These are phyloP conservation scores for Sphaerophoria taeniata DNA, from an alignment of 2,888 invertebrate genomes.

Conservation along the genomic window DNA sequence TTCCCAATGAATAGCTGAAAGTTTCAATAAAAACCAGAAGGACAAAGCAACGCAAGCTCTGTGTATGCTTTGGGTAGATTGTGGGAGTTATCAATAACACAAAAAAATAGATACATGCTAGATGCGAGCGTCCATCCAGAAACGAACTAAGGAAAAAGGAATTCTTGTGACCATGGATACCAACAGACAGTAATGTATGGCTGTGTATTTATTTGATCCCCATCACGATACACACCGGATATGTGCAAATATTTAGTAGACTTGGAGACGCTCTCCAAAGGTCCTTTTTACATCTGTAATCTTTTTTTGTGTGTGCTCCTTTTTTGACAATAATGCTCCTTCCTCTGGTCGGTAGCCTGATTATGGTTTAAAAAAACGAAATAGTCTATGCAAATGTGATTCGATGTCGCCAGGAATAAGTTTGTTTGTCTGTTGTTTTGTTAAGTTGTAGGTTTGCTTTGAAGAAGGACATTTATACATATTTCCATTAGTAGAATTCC, in stretches of 20 bases:
- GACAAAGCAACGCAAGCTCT: conserved; percentile 63
- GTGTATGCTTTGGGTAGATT: conserved; percentile 5
- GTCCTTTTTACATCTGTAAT: conserved; percentile 67
- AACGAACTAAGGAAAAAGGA: conserved; percentile 41
- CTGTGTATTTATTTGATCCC: conserved; percentile 31
- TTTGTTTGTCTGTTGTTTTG: conserved; percentile 73
- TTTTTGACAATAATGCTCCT: conserved; percentile 15
- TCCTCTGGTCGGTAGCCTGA: conserved; percentile 54
- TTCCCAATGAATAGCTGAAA: conserved; percentile 74
- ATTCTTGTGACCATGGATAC: conserved; percentile 56
- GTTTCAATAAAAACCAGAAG: conserved; percentile 73
- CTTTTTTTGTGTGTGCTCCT: conserved; percentile 4
- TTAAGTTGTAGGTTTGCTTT: conserved; percentile 70
- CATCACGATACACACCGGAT: conserved; percentile 71
- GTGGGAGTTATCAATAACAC: conserved; percentile 1
- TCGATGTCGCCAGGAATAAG: conserved; percentile 69
- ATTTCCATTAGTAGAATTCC: conserved; percentile 70
- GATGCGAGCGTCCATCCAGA: conserved; percentile 59
- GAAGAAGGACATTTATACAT: conserved; percentile 41
- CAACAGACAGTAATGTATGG: conserved; percentile 40
- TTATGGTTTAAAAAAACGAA: conserved; percentile 57
- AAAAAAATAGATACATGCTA: conserved; percentile 66
- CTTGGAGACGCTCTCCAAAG: conserved; percentile 72
- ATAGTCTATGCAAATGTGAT: conserved; percentile 73
- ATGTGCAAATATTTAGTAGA: conserved; percentile 74